Evolutionary conservation across 1,140 invertebrate genomes (phyloP).

Genomic region (Lepidotrigona ventralis): DNA sequence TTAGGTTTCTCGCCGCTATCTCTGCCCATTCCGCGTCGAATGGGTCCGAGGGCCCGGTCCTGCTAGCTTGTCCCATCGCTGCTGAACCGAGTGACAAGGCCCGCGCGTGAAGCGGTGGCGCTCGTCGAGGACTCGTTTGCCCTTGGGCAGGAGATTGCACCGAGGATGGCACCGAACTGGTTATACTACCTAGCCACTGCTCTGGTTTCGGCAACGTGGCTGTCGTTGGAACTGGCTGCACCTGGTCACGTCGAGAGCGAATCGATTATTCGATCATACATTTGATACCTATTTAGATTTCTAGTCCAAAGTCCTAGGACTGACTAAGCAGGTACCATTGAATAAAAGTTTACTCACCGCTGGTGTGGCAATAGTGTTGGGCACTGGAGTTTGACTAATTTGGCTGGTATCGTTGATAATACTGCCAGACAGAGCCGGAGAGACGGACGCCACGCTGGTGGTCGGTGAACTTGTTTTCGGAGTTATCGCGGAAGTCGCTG

Average conservation of each 20-base stretch:
- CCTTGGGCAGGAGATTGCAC: slow-evolving; percentile 67
- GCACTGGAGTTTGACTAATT: slow-evolving; percentile 61
- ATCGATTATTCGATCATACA: no score
- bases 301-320: no score
- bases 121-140: slow-evolving; percentile 78
- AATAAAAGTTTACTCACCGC: slow-evolving; percentile 53
- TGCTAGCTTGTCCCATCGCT: slow-evolving; percentile 70
- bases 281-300: no score
- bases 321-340: no score
- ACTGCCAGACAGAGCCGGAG: slow-evolving; percentile 49
- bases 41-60: slow-evolving; percentile 83
- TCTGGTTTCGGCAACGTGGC: slow-evolving; percentile 85
- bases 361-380: slow-evolving; percentile 60
- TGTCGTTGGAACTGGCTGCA: slow-evolving; percentile 68
- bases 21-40: slow-evolving; percentile 94
- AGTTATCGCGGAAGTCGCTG: slow-evolving; percentile 61
- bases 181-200: slow-evolving; percentile 88
- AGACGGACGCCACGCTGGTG: slow-evolving; percentile 63
- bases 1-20: slow-evolving; percentile 77
- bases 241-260: slow-evolving; percentile 51
- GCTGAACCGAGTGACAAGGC: slow-evolving; percentile 82
- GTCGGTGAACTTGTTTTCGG: slow-evolving; percentile 69
- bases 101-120: slow-evolving; percentile 83
- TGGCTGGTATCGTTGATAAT: slow-evolving; percentile 40
- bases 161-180: slow-evolving; percentile 79